These are phyloP conservation scores for Rhombomys opimus DNA, from an alignment of 2,113 vertebrate genomes.

Conservation along the genomic window DNA sequence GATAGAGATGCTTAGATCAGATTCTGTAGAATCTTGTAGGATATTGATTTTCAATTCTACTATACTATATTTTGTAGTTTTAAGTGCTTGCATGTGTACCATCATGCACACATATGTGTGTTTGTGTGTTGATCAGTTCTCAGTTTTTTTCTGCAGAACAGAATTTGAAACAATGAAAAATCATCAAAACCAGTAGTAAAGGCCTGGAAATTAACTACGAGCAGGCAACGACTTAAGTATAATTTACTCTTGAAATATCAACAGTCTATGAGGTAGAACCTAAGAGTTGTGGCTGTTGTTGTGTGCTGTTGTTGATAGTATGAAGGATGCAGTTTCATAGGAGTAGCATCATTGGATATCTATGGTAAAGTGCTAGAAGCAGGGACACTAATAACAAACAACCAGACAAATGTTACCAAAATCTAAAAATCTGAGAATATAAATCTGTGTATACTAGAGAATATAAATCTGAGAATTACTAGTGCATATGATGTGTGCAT, in stretches of 20 bases:
- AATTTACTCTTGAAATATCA: neutral
- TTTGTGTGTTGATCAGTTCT: neutral
- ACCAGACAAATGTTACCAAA: neutral
- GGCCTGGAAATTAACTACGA: constrained; percentile 55
- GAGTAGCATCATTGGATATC: neutral
- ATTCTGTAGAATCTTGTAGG: neutral
- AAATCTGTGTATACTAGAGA: neutral
- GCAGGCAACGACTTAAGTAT: neutral
- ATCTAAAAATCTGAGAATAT: neutral
- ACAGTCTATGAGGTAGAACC: neutral
- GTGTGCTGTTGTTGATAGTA: neutral
- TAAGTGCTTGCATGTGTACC: neutral
- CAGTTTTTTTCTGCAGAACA: neutral
- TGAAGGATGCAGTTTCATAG: neutral
- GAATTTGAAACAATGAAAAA: constrained; percentile 6
- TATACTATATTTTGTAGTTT: constrained; percentile 1
- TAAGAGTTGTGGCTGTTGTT: neutral
- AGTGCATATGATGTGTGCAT: neutral
- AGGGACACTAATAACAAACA: neutral
- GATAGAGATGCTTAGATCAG: neutral
- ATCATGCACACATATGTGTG: neutral
- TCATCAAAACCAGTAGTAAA: neutral
- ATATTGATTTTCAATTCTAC: constrained; percentile 16
- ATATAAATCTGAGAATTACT: neutral
- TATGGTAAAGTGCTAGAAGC: neutral